Base-by-base conservation (phyloP, 2,113 vertebrate genomes). In the Eublepharis macularius region DNA sequence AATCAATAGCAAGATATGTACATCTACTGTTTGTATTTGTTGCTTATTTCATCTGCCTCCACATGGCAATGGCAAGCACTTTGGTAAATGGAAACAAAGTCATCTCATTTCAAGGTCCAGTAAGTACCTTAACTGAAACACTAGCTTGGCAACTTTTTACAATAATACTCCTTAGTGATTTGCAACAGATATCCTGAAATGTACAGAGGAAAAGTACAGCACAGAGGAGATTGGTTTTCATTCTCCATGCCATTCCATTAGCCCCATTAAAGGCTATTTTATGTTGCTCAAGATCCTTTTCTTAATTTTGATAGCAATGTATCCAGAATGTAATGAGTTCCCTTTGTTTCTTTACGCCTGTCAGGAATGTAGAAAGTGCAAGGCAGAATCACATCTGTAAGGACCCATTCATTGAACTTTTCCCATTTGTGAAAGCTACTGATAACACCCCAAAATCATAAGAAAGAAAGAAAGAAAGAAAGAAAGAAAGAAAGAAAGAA, bases 91-190 rank as follows among this genome's bases (percentile, higher is more conserved):
- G 32, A 76, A 63, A 47, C 32, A 43, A 41, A 43, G 19, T 36
- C 39, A 36, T 63, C 41, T 75, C 54, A 63, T 76, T 75, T 65
- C 54, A 83, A 76, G 32, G 32, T 83, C 41, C 70, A 63, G 9
- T 76, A 74, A 66, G n/a, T 49, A 68, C 8, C 12, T n/a, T 4
- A 76, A 84, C 57, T 66, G 32, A 76, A 83, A 47, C 21, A 36
- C 81, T 60, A 76, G 43, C 57, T 45, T 69, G 43, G 57, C n/a
- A 65, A 65, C 29, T n/a, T 83, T 47, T 76, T 65, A 51, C 24
- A 77, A n/a, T 29, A 75, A 77, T 76, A 41, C 51, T 76, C 11
- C 60, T 68, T 84, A 76, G 63, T 41, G 82, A 76, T 83, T 79
- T 66, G 41, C 82, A 76, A 82, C 14, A 66, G 70, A 45, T 63